phyloP scores from a whole-genome alignment of 2,797 vertebrate species.

The Enteromius paludinosus region DNA sequence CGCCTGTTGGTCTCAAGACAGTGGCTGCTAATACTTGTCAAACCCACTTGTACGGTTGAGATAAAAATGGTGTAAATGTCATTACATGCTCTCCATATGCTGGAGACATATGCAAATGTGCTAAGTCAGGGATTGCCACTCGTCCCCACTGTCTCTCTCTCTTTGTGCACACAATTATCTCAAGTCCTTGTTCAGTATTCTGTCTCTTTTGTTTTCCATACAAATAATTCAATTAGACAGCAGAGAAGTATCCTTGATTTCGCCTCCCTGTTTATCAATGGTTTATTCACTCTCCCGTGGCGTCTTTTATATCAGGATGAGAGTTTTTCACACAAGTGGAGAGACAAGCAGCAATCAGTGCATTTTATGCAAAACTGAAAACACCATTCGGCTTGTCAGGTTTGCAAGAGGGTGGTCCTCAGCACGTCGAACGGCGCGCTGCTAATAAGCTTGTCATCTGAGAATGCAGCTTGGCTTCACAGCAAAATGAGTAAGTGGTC shows the following conservation, averaged over 20 bases:
- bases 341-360: slow-evolving; percentile 48
- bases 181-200: slow-evolving; percentile 49
- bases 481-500: slow-evolving; percentile 11
- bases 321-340: slow-evolving; percentile 50
- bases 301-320: slow-evolving; percentile 53
- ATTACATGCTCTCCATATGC: slow-evolving; percentile 52
- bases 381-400: slow-evolving; percentile 55
- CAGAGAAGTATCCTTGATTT: slow-evolving; percentile 38
- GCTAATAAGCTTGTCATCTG: slow-evolving; percentile 48
- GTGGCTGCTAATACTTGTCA: background rate
- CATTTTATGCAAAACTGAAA: slow-evolving; percentile 60
- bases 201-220: slow-evolving; percentile 47
- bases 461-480: slow-evolving; percentile 33
- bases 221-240: slow-evolving; percentile 61
- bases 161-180: slow-evolving; percentile 48
- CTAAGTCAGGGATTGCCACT: slow-evolving; percentile 59
- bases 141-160: slow-evolving; percentile 27
- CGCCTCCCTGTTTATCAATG: slow-evolving; percentile 23
- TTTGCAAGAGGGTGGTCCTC: slow-evolving; percentile 65
- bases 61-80: slow-evolving; percentile 55
- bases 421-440: slow-evolving; percentile 54
- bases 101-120: slow-evolving; percentile 68
- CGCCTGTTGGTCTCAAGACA: slow-evolving; percentile 50
- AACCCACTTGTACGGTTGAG: slow-evolving; percentile 15
- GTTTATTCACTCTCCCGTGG: slow-evolving; percentile 43